A percentile compares a stretch with the other conserved stretches of the same genome.
Conservation (phyloP, 2,888 invertebrate genomes). For the Rhagium mordax region DNA sequence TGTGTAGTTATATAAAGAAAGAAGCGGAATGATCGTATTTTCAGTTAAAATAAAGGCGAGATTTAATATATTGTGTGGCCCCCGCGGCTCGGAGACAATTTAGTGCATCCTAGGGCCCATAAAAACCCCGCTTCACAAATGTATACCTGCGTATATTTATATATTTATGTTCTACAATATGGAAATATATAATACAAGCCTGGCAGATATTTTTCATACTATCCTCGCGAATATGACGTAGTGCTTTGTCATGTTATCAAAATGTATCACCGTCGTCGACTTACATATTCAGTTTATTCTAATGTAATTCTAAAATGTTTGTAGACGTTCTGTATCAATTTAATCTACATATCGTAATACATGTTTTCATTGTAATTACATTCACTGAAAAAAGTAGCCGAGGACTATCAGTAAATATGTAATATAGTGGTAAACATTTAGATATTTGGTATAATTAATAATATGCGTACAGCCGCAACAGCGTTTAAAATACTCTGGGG, state of each 20-base stretch:
- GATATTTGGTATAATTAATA: background rate
- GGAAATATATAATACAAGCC: conserved; percentile 67
- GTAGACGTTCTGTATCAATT: conserved; percentile 3
- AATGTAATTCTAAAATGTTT: background rate
- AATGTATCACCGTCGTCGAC: conserved; percentile 48
- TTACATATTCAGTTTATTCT: background rate
- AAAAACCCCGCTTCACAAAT: conserved; percentile 66
- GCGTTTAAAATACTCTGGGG: too few species aligned
- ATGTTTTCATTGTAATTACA: conserved; percentile 28
- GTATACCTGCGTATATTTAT: conserved; percentile 67
- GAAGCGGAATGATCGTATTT: conserved; percentile 58
- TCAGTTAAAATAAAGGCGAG: conserved; percentile 63
- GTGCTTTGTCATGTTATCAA: conserved; percentile 63
- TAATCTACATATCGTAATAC: conserved; percentile 22
- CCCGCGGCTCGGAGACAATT: conserved; percentile 61
- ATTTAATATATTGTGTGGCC: conserved; percentile 57
- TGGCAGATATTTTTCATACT: conserved; percentile 59
- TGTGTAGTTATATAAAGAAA: conserved; percentile 41
- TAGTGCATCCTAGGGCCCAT: conserved; percentile 66
- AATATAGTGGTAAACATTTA: background rate
- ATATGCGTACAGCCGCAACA: too few species aligned
- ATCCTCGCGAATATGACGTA: conserved; percentile 59
- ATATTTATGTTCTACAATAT: conserved; percentile 69
- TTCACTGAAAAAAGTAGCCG: background rate
- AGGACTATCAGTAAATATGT: background rate